Evolutionary conservation across 2,888 invertebrate genomes (phyloP), one percentile per base, ranked within the genome.

Genomic region (Caradrina kadenii): DNA sequence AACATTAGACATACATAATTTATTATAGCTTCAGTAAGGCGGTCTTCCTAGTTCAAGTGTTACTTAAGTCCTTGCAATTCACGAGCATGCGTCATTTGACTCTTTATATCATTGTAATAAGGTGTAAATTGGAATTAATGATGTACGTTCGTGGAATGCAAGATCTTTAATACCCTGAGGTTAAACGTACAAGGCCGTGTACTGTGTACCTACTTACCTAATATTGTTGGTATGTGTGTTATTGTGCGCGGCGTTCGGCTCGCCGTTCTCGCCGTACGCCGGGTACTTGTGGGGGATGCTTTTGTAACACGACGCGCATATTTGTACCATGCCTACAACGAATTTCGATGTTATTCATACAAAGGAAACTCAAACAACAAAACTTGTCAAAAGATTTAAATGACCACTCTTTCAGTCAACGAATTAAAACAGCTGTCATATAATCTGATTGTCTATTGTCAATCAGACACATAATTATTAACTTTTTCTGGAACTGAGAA

Each of bases 271-370:
- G 65, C 97, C 97, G 91, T 97, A 97, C 85, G 97, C 97, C 87
- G 97, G 97, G 90, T 97, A 97, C 93, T 97, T 97, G 91, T 97
- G 97, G 67, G 97, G 97, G 80, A 98, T 97, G 77, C 97, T 97
- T 94, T 98, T 98, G 94, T 98, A 97, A 95, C 99, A 99, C 85
- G 97, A 97, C 86, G 98, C 97, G 94, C 98, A 98, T 87, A 98
- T 98, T 96, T 98, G 98, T 82, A 98, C 98, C 97, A 98, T 97
- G 83, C 97, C 97, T 97, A 89, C 2, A 88, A 80, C 17, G 0
- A 39, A 31, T 45, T 17, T 45, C 1, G 17, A 45, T 15, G 45
- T 45, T 45, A 17, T 45, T 39, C 3, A 11, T 39, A 8, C 39
- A 39, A 39, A 45, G 45, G 17, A 39, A 39, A 39, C 39, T 45